Conservation (phyloP, 2,113 vertebrate genomes). For the Ascaphus truei region DNA sequence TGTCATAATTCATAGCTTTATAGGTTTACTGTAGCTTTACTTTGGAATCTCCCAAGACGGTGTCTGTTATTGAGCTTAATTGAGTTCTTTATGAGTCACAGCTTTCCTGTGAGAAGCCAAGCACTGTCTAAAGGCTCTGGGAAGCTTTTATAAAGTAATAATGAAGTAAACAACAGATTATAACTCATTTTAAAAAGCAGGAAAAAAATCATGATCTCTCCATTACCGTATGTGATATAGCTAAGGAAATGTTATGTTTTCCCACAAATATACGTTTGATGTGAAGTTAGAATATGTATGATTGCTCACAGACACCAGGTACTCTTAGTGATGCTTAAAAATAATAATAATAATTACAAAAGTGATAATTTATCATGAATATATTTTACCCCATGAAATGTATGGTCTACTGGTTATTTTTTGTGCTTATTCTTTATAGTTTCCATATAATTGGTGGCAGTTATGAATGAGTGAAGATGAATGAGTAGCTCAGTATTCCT, state of each 20-base stretch:
- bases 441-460: no score
- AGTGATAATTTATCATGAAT: no score
- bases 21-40: constrained; percentile 17
- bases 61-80: constrained; percentile 20
- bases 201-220: constrained; percentile 8
- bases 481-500: no score
- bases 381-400: no score
- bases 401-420: no score
- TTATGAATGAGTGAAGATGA: no score
- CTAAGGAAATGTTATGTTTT: neutral
- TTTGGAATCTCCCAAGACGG: neutral
- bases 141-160: constrained; percentile 34
- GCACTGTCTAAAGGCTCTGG: constrained; percentile 5
- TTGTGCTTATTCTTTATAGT: no score
- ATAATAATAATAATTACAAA: no score
- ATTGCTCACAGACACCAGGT: no score
- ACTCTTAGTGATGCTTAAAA: no score
- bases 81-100: constrained; percentile 18
- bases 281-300: no score
- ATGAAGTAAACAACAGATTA: constrained; percentile 31
- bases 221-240: neutral
- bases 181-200: neutral
- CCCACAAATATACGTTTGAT: neutral
- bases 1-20: constrained; percentile 13
- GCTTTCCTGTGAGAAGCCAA: constrained; percentile 4